phyloP scores from a whole-genome alignment of 1,140 invertebrate genomes.

The Heliconius melpomene region DNA sequence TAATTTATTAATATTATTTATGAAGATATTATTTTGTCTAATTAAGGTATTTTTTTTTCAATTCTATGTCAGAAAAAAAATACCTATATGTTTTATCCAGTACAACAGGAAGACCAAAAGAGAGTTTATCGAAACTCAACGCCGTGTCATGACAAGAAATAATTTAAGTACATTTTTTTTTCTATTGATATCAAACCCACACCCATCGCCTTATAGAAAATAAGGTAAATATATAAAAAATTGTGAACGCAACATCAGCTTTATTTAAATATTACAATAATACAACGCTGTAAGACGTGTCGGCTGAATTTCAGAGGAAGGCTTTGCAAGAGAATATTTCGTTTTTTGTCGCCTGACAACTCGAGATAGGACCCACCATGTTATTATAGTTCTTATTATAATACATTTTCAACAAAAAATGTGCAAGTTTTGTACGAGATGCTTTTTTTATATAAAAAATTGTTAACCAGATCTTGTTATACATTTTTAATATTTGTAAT shows the following conservation, averaged over 20 bases:
- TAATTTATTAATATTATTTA: not conserved
- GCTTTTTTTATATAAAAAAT: not conserved
- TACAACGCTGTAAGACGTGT: not conserved
- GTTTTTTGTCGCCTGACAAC: conserved; percentile 12
- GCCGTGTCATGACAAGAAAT: no score
- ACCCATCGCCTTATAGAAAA: not conserved
- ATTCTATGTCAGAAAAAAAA: no score
- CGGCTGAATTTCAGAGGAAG: not conserved
- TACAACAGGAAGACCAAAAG: no score
- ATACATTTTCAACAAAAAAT: not conserved
- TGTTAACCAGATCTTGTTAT: not conserved
- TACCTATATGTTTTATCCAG: no score
- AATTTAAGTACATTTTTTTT: no score
- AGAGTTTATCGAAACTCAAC: no score
- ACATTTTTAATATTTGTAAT: no score
- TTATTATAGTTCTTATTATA: conserved; percentile 8
- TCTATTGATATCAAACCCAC: not conserved
- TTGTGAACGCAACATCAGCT: not conserved
- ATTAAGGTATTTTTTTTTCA: no score
- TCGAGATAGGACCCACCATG: conserved; percentile 1
- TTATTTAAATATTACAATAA: not conserved
- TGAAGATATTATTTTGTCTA: no score
- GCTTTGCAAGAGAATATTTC: not conserved
- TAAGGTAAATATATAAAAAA: not conserved
- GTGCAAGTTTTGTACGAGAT: not conserved